Evolutionary conservation across 23 tunicate species (phyloP).

Genomic region (Phallusia fumigata): DNA sequence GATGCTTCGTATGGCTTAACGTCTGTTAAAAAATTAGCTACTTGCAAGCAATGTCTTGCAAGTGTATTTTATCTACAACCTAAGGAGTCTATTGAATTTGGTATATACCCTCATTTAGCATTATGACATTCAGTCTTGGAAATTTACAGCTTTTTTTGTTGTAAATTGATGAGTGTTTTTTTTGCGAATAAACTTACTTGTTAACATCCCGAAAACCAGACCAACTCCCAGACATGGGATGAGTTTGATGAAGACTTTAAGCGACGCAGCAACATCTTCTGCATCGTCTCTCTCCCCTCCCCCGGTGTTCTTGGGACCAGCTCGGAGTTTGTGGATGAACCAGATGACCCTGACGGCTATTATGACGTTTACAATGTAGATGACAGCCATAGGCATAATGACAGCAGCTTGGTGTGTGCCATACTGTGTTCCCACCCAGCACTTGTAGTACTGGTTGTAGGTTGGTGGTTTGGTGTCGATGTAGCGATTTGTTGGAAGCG

Average conservation of each 20-base stretch:
- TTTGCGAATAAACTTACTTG: not conserved
- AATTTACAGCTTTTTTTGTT: too few species aligned
- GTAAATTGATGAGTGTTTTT: too few species aligned
- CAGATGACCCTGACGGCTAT: not conserved
- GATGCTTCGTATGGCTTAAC: slow-evolving; percentile 27
- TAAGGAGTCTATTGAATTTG: too few species aligned
- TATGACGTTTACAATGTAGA: not conserved
- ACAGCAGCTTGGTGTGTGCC: slow-evolving; percentile 3
- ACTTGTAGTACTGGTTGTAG: slow-evolving; percentile 16
- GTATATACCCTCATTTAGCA: too few species aligned
- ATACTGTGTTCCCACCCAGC: slow-evolving; percentile 35
- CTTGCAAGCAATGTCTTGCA: too few species aligned
- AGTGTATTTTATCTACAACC: too few species aligned
- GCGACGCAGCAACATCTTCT: not conserved
- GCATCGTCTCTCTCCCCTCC: not conserved
- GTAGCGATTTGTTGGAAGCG: slow-evolving; percentile 13
- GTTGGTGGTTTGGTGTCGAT: slow-evolving; percentile 10
- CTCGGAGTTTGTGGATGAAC: not conserved
- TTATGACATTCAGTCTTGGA: too few species aligned
- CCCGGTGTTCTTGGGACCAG: not conserved
- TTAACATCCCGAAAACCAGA: not conserved
- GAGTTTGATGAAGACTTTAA: not conserved
- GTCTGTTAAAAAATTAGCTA: not conserved
- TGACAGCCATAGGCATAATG: not conserved
- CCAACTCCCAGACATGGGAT: not conserved